phyloP scores from a whole-genome alignment of 2,113 vertebrate genomes.

The Taxidea taxus region DNA sequence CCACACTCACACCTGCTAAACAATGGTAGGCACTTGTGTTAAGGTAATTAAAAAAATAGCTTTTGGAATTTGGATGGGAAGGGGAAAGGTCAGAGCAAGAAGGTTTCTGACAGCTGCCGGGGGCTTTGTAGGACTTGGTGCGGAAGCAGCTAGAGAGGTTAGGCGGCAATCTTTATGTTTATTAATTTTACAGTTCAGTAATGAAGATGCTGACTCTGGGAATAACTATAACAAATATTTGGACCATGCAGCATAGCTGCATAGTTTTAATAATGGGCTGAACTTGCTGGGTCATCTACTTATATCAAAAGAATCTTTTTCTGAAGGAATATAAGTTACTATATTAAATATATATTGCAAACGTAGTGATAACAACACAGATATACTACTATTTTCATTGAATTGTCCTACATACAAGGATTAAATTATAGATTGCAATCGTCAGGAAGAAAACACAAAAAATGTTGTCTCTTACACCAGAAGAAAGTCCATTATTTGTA shows the following conservation, averaged over 20 bases:
- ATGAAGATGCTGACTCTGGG: neutral
- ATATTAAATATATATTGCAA: neutral
- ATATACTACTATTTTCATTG: neutral
- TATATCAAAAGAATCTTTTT: neutral
- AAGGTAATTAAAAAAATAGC: neutral
- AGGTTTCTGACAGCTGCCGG: neutral
- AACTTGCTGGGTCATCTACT: neutral
- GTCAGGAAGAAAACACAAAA: neutral
- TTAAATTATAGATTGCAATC: slow-evolving; percentile 19
- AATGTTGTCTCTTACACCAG: neutral
- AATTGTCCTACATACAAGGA: neutral
- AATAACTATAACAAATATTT: neutral
- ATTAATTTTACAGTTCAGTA: neutral
- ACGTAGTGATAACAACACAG: neutral
- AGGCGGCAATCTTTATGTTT: too few species aligned
- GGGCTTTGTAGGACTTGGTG: neutral
- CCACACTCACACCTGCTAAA: neutral
- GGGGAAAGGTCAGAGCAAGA: neutral
- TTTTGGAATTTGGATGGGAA: neutral
- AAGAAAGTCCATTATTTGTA: neutral
- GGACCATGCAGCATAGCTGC: neutral
- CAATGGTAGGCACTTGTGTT: neutral
- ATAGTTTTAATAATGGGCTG: neutral
- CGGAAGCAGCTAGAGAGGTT: neutral
- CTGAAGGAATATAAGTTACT: neutral